Base-by-base conservation (phyloP, 2,888 invertebrate genomes). In the Lithophane ornitopus region DNA sequence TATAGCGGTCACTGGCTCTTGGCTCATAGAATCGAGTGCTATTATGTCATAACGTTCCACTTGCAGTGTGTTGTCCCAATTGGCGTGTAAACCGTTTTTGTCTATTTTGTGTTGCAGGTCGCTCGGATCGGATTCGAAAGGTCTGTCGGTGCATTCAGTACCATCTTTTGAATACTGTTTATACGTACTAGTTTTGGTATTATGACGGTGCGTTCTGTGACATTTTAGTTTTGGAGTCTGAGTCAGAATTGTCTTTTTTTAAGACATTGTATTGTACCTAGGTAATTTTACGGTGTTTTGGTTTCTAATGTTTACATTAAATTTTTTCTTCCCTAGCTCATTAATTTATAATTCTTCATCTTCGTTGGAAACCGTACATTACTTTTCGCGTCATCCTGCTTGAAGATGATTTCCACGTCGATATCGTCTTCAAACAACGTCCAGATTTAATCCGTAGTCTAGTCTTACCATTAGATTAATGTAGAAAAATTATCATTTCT, bases 31-130 rank as follows among this genome's bases (percentile, higher is more conserved):
- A 61, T 58, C 22, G 68, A 76, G 62, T 69, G 69, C 70, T 66
- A 74, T 90, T 88, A 90, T 86, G 86, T 89, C 90, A 90, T 80
- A 76, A 63, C 75, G 89, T 73, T 81, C 87, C 70, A 85, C 80
- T 87, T 85, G 68, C 77, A 80, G 70, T 84, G 84, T 88, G 82
- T 88, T 89, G 89, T 76, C 80, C 90, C 82, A 88, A 77, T 86
- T 86, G 77, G 28, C 59, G 78, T 59, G 70, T 76, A 72, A 62
- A 65, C 46, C 70, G 79, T 85, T 83, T 85, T 85, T 85, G 78
- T 76, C 85, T 84, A 88, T 88, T 88, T 80, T 71, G 70, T 73
- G 74, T 78, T 85, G 76, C 71, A 73, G 71, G 70, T 81, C 72
- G 59, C n/a, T 72, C 67, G 72, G 63, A 68, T 70, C 56, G 41